Evolutionary conservation across 2,113 vertebrate species (phyloP), one percentile per base, ranked within the genome.

Genomic region (Alligator mississippiensis): DNA sequence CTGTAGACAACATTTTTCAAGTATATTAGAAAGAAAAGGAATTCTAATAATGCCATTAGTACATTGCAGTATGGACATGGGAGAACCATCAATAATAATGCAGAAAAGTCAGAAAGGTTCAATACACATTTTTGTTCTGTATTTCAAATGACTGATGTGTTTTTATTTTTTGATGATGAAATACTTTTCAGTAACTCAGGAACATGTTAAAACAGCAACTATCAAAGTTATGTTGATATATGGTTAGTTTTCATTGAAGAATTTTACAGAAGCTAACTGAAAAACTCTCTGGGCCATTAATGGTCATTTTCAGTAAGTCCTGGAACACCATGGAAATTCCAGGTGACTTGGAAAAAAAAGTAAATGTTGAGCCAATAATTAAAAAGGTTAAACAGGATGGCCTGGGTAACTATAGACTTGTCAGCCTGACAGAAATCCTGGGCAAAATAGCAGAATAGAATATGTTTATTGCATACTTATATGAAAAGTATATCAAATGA

Each of bases 401-500:
- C 25, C 88, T 63, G 90, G 72, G 1, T 16, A 18, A 15, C 18
- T 61, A 9, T 70, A 14, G 78, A 60, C 7, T 70, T 18, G 81
- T 10, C 80, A 80, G 91, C 75, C 57, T 11, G 11, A 1, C 0
- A 0, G 2, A 22, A 60, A 60, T 18, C 77, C 86, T 30, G 63
- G 57, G 64, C 61, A 58, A 2, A 38, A 0, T 2, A 4, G 18
- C 15, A 0, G 1, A 18, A 0, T 11, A 59, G 68, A 68, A 24
- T 58, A 38, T 2, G 1, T 17, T 74, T 38, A 34, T 3, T 4
- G 21, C 9, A 0, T 14, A 2, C 12, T 1, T 27, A 82, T 78
- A 14, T 34, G 74, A 80, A 17, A 87, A 89, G 62, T 63, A 58
- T 80, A 76, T 25, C n/a, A n/a, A n/a, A n/a, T n/a, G n/a, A n/a